phyloP scores from a whole-genome alignment of 2,888 invertebrate species.

The Dusona sp. region DNA sequence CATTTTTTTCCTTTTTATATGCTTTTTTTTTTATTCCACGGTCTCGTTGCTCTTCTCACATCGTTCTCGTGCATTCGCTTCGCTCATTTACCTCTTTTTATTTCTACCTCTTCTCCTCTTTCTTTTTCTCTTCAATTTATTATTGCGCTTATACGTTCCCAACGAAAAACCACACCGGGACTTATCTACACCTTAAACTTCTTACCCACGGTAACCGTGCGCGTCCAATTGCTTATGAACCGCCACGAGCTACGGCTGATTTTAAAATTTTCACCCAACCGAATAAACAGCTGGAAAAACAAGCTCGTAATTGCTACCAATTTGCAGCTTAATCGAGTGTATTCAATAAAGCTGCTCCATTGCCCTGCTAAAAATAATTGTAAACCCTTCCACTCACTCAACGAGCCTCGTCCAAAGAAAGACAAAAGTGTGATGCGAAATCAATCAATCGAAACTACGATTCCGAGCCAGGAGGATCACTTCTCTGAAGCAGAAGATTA shows the following conservation, averaged over 20 bases:
- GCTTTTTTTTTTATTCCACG: background rate
- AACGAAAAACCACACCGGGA: background rate
- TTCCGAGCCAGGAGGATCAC: background rate
- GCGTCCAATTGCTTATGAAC: background rate
- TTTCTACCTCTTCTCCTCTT: constrained; percentile 16
- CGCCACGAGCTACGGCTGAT: background rate
- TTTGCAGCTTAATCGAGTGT: background rate
- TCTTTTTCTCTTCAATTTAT: constrained; percentile 68
- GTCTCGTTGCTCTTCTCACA: constrained; percentile 23
- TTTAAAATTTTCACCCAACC: background rate
- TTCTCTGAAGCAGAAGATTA: background rate
- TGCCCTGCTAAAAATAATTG: background rate
- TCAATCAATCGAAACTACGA: background rate
- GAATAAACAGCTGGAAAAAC: background rate
- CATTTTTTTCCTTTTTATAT: background rate
- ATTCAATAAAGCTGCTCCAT: background rate
- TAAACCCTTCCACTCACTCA: background rate
- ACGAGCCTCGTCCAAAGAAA: background rate
- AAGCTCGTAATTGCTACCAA: background rate
- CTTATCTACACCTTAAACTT: background rate
- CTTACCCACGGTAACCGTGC: background rate
- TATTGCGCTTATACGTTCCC: constrained; percentile 62
- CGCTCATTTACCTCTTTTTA: constrained; percentile 15
- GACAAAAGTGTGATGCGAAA: background rate
- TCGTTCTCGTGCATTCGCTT: constrained; percentile 47